phyloP scores from a whole-genome alignment of 2,113 vertebrate species.

The Pangasianodon gigas region DNA sequence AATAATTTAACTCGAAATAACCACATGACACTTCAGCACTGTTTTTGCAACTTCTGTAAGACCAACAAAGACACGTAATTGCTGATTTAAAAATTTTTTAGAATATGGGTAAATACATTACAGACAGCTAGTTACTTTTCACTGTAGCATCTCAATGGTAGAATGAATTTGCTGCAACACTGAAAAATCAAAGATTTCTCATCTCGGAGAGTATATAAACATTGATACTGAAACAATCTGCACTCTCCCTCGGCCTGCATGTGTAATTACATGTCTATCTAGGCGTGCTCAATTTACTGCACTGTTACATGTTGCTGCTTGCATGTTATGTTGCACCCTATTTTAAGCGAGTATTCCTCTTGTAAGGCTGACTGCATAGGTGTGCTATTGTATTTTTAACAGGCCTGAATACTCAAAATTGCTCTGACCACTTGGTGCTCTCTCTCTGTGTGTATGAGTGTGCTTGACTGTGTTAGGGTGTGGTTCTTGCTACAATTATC shows the following conservation, averaged over 20 bases:
- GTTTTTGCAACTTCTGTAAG: too few species aligned
- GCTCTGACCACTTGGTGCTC: neutral
- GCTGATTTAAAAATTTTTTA: too few species aligned
- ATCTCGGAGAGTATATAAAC: neutral
- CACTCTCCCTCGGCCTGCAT: neutral
- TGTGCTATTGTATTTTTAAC: neutral
- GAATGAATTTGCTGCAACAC: neutral
- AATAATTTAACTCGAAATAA: too few species aligned
- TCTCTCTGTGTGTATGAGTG: too few species aligned
- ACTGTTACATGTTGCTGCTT: neutral
- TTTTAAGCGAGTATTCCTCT: neutral
- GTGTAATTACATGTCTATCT: neutral
- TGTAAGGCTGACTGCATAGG: too few species aligned
- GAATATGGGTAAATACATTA: too few species aligned
- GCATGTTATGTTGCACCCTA: neutral
- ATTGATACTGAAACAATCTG: neutral
- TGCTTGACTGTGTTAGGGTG: too few species aligned
- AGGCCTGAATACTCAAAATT: neutral
- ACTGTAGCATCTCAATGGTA: neutral
- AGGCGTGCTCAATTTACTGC: neutral
- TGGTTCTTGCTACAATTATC: neutral
- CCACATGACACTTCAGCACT: too few species aligned
- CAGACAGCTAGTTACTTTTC: too few species aligned
- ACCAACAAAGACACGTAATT: too few species aligned
- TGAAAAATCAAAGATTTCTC: neutral